phyloP scores from a whole-genome alignment of 2,888 invertebrate species.

The Erynnis tages region DNA sequence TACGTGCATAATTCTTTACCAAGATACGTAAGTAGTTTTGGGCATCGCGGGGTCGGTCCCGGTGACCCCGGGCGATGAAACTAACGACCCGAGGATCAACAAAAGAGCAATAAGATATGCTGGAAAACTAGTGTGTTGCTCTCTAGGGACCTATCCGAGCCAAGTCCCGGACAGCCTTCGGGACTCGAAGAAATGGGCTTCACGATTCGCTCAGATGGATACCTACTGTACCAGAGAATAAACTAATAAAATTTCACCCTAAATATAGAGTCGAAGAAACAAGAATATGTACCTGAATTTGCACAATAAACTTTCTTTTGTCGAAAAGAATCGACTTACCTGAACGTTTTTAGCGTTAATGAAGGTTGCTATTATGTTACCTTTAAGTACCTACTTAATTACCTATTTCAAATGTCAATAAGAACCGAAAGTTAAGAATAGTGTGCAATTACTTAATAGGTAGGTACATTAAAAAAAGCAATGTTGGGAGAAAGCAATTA shows the following conservation, averaged over 20 bases:
- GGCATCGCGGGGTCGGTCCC: slow-evolving; percentile 38
- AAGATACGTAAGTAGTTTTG: slow-evolving; percentile 25
- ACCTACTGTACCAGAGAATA: slow-evolving; percentile 17
- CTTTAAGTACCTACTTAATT: no score
- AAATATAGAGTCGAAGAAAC: no score
- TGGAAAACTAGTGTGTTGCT: slow-evolving; percentile 76
- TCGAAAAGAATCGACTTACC: no score
- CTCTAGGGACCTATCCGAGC: slow-evolving; percentile 61
- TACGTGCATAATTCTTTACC: neutral
- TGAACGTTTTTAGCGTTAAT: no score
- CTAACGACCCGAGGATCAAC: slow-evolving; percentile 79
- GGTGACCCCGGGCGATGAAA: slow-evolving; percentile 76
- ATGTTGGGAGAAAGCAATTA: no score
- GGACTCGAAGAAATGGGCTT: slow-evolving; percentile 52
- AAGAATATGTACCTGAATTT: no score
- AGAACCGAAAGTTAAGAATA: no score
- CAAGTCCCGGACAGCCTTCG: slow-evolving; percentile 48
- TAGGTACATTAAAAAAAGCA: no score
- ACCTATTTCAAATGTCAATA: no score
- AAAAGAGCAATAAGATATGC: slow-evolving; percentile 82
- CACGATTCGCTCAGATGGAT: slow-evolving; percentile 36
- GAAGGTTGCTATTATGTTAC: no score
- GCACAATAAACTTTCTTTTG: no score
- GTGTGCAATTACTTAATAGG: no score
- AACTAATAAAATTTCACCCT: neutral